Conservation (phyloP, 1,140 invertebrate genomes). For the Drosophila truncata region DNA sequence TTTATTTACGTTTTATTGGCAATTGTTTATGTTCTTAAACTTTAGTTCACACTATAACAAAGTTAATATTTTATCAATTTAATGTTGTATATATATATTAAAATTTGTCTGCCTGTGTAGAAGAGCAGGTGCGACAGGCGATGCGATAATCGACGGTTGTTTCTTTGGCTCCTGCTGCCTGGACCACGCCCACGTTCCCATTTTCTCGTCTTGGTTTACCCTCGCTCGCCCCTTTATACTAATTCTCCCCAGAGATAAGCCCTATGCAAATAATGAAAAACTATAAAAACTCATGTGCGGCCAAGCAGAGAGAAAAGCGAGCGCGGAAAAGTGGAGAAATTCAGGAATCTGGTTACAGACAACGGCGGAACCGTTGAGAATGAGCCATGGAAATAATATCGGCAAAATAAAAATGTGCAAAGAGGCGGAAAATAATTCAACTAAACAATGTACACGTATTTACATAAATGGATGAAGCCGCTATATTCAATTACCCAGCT, state of each 20-base stretch:
- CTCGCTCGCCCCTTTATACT: slow-evolving; percentile 40
- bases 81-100: neutral
- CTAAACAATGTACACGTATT: slow-evolving; percentile 83
- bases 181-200: slow-evolving; percentile 8
- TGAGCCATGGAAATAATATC: slow-evolving; percentile 70
- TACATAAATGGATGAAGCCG: slow-evolving; percentile 79
- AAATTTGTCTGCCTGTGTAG: slow-evolving; percentile 12
- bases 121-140: slow-evolving; percentile 63
- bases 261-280: slow-evolving; percentile 83
- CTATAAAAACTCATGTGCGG: slow-evolving; percentile 80
- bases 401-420: slow-evolving; percentile 81
- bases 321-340: neutral
- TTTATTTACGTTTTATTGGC: no score
- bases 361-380: slow-evolving; percentile 20
- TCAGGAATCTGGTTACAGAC: slow-evolving; percentile 41
- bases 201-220: slow-evolving; percentile 6
- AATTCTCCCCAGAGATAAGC: slow-evolving; percentile 77
- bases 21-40: no score
- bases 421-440: slow-evolving; percentile 81
- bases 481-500: slow-evolving; percentile 74
- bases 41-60: no score
- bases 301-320: slow-evolving; percentile 39
- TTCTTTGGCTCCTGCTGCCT: slow-evolving; percentile 43
- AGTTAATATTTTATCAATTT: no score
- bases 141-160: slow-evolving; percentile 67